phyloP scores from a whole-genome alignment of 1,140 invertebrate species.

The Melanaphis sacchari region DNA sequence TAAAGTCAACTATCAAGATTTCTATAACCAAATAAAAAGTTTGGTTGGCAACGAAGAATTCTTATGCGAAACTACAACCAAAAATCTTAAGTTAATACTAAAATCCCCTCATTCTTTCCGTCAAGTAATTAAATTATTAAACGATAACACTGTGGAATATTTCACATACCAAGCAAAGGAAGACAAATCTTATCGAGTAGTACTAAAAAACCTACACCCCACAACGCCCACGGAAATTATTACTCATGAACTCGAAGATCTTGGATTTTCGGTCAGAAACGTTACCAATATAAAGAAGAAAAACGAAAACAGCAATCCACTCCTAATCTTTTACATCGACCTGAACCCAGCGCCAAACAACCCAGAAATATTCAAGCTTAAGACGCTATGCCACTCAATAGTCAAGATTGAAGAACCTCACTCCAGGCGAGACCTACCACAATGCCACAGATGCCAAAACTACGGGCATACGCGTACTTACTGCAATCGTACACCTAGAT shows the following conservation, averaged over 20 bases:
- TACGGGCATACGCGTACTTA: too few relatives aligned
- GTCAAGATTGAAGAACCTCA: constrained; percentile 62
- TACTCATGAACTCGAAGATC: background rate
- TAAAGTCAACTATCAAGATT: background rate
- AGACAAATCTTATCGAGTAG: constrained; percentile 60
- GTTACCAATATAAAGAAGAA: constrained; percentile 48
- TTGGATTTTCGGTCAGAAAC: constrained; percentile 26
- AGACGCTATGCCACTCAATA: constrained; percentile 60
- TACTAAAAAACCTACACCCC: constrained; percentile 50
- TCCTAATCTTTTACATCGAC: constrained; percentile 63
- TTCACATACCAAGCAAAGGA: constrained; percentile 63
- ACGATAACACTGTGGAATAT: constrained; percentile 17
- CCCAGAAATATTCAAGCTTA: constrained; percentile 59
- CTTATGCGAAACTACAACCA: constrained; percentile 35
- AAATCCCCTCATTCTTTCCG: constrained; percentile 25
- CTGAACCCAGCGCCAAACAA: constrained; percentile 63
- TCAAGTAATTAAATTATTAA: constrained; percentile 29
- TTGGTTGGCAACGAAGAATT: background rate
- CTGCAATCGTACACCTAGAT: too few relatives aligned
- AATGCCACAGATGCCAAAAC: too few relatives aligned
- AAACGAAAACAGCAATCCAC: constrained; percentile 60
- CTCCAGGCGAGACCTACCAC: constrained; percentile 60
- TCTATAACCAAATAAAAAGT: constrained; percentile 22
- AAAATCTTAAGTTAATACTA: constrained; percentile 36
- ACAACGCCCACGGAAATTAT: constrained; percentile 31